Percentiles rank a stretch among this genome's conserved stretches.
phyloP scores from a whole-genome alignment of 2,888 invertebrate genomes.

The Cabera pusaria region DNA sequence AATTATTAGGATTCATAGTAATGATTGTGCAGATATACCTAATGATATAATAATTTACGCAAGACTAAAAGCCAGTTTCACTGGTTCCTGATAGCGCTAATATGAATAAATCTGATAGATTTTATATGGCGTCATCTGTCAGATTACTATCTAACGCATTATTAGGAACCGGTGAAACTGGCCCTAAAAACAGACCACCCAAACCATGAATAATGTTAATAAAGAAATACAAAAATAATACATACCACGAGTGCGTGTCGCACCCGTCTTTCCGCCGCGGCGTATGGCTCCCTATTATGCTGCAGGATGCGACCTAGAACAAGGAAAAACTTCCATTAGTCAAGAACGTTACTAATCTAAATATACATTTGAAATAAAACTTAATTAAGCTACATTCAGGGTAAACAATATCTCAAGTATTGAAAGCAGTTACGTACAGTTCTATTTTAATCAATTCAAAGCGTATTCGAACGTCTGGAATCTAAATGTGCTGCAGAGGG shows the following conservation, averaged over 20 bases:
- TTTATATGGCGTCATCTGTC: too few relatives aligned
- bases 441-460: conserved; percentile 31
- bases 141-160: too few relatives aligned
- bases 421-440: too few relatives aligned
- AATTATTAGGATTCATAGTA: too few relatives aligned
- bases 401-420: conserved; percentile 12
- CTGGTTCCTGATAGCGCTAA: too few relatives aligned
- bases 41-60: too few relatives aligned
- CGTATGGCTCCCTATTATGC: conserved; percentile 83
- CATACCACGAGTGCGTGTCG: conserved; percentile 83
- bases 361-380: conserved; percentile 1
- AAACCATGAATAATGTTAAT: too few relatives aligned
- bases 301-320: conserved; percentile 79
- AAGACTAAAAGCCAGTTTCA: too few relatives aligned
- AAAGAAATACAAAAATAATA: conserved; percentile 41
- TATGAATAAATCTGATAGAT: too few relatives aligned
- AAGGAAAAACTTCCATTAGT: conserved; percentile 35
- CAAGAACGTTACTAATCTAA: conserved; percentile 4
- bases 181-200: too few relatives aligned
- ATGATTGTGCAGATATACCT: too few relatives aligned
- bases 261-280: conserved; percentile 83
- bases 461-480: conserved; percentile 21
- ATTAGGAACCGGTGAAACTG: too few relatives aligned
- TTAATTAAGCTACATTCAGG: conserved; percentile 9
- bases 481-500: conserved; percentile 19